These are phyloP conservation scores for Tachina grossa DNA, from an alignment of 2,888 invertebrate species.

Conservation along the genomic window DNA sequence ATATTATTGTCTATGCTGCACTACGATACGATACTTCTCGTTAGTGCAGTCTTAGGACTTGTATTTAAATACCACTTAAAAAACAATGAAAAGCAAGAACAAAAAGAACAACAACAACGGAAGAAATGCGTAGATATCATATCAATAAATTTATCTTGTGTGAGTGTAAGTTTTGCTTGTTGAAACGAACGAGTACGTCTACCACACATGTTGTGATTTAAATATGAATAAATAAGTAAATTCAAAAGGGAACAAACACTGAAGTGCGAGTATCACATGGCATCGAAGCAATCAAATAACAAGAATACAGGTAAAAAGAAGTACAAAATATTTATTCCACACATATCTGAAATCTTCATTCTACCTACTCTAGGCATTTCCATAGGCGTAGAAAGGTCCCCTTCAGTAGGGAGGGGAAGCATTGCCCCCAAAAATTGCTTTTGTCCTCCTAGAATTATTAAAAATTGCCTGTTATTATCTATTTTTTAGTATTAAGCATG, in stretches of 20 bases:
- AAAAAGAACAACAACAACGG: slow-evolving; percentile 20
- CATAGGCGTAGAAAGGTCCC: not conserved
- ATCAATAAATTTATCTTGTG: slow-evolving; percentile 40
- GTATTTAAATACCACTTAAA: slow-evolving; percentile 52
- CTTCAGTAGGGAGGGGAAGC: too few species aligned
- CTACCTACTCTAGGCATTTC: slow-evolving; percentile 20
- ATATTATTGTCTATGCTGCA: not conserved
- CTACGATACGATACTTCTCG: not conserved
- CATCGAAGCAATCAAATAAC: slow-evolving; percentile 6
- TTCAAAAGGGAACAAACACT: slow-evolving; percentile 45
- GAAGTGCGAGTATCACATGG: slow-evolving; percentile 43
- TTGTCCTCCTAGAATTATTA: too few species aligned
- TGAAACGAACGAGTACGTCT: slow-evolving; percentile 25
- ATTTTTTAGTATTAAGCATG: too few species aligned
- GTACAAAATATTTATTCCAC: slow-evolving; percentile 17
- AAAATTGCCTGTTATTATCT: too few species aligned
- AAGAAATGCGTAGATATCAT: slow-evolving; percentile 43
- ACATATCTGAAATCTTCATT: slow-evolving; percentile 30
- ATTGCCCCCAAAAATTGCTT: not conserved
- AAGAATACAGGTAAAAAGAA: slow-evolving; percentile 38
- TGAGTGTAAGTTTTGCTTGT: slow-evolving; percentile 7
- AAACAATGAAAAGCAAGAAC: slow-evolving; percentile 19
- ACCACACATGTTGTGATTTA: slow-evolving; percentile 68
- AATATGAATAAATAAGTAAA: slow-evolving; percentile 65
- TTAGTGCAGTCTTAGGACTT: slow-evolving; percentile 20